A percentile compares a stretch with the other conserved stretches of the same genome.
These are phyloP conservation scores for Macrostomum lignano DNA, from an alignment of 1,140 invertebrate species.

Conservation along the genomic window DNA sequence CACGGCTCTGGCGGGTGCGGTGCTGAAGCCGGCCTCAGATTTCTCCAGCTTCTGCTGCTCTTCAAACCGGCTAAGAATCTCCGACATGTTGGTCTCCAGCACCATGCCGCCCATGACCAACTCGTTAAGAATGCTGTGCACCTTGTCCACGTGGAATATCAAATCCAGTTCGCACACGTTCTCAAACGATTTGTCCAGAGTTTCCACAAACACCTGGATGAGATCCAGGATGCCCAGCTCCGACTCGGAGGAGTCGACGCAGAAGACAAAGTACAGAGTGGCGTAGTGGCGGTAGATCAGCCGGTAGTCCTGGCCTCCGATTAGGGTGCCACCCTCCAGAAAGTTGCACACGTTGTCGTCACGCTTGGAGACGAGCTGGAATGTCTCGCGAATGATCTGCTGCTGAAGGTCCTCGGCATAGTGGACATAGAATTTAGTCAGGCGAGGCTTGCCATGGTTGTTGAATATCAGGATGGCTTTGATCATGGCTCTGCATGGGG, in stretches of 20 bases:
- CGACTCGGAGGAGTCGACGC: conserved; percentile 93
- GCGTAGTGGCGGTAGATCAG: conserved; percentile 95
- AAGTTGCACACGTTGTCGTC: conserved; percentile 99
- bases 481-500: conserved; percentile 75
- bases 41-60: conserved; percentile 95
- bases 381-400: conserved; percentile 95
- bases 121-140: conserved; percentile 12
- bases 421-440: conserved; percentile 92
- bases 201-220: conserved; percentile 97
- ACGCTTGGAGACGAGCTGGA: conserved; percentile 84
- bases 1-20: conserved; percentile 72
- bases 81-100: conserved; percentile 65
- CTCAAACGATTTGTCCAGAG: conserved; percentile 92
- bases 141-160: conserved; percentile 94
- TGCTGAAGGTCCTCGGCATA: conserved; percentile 99
- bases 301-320: conserved; percentile 89
- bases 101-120: conserved; percentile 5
- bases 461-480: conserved; percentile 98
- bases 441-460: conserved; percentile 86
- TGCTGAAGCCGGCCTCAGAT: conserved; percentile 63
- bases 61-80: conserved; percentile 75
- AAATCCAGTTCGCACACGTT: conserved; percentile 97
- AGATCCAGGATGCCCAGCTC: conserved; percentile 90
- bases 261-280: conserved; percentile 96
- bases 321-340: conserved; percentile 77